Evolutionary conservation across 35 echinoderm and acorn worm genomes (phyloP), one percentile per base, ranked within the genome.

Genomic region (Chiridota heheva): DNA sequence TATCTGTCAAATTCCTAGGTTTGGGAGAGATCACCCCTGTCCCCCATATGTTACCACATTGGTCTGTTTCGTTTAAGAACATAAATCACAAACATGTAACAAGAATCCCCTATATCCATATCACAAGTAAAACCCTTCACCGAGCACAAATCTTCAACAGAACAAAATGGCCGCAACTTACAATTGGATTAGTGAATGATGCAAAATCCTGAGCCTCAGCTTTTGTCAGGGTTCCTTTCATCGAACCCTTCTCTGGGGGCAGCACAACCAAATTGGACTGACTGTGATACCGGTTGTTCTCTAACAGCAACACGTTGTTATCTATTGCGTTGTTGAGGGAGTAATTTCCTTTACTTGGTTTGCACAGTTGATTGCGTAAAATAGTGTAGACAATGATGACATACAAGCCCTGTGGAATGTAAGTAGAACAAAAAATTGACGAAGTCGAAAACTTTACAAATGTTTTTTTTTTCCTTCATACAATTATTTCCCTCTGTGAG

Each of bases 311-410:
- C 22, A 89, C 92, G 0, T 59, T 72, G 76, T 96, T 96, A 53
- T 89, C 92, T 16, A 80, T 80, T 25, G 55, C 63, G 42, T 85
- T 82, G 74, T 97, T 97, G 32, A 91, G 73, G 7, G 94, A 91
- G 80, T 97, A 97, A 44, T 97, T 88, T 18, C 88, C 94, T 49
- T 91, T 83, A 62, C 70, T 78, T 5, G 94, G 89, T 22, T 78
- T 71, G 42, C 94, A 91, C 1, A 97, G 72, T 60, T 97, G 94
- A 40, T 91, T 91, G 37, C 94, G 78, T 51, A 97, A 60, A 31
- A 97, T 65, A 2, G 94, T 97, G 88, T 97, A 97, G 29, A 91
- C 69, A 7, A 97, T 34, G 49, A 97, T 91, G 17, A 85, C 94
- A 80, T 88, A 97, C 16, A 97, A 63, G 44, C 94, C 94, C 94